Evolutionary conservation across 2,888 invertebrate genomes (phyloP).

Genomic region (Oeneis ivallda): DNA sequence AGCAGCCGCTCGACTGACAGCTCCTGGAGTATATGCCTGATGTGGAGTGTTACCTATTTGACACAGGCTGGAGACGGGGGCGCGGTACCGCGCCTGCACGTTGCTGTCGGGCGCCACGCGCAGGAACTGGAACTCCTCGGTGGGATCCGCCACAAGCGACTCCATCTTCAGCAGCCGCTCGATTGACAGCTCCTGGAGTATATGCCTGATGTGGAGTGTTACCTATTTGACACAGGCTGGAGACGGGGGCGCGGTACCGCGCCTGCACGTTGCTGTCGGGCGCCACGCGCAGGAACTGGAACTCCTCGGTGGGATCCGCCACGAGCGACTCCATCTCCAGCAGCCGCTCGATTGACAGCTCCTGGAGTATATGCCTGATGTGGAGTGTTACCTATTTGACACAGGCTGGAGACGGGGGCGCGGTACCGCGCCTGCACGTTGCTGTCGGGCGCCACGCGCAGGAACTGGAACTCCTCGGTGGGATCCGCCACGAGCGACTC

Average conservation of each 20-base stretch:
- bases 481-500: too few relatives aligned
- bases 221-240: constrained; percentile 78
- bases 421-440: too few relatives aligned
- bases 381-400: constrained; percentile 58
- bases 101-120: constrained; percentile 81
- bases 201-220: too few relatives aligned
- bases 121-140: constrained; percentile 77
- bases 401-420: too few relatives aligned
- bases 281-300: constrained; percentile 81
- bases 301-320: constrained; percentile 73
- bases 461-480: too few relatives aligned
- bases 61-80: constrained; percentile 77
- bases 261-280: constrained; percentile 82
- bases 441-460: too few relatives aligned
- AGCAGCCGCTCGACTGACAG: constrained; percentile 96
- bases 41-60: constrained; percentile 65
- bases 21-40: too few relatives aligned
- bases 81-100: constrained; percentile 80
- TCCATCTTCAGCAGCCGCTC: constrained; percentile 97
- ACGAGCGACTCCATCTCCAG: constrained; percentile 91
- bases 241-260: constrained; percentile 76
- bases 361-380: too few relatives aligned
- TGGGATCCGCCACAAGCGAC: constrained; percentile 72
- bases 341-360: constrained; percentile 96
- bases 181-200: constrained; percentile 94